Base-by-base conservation (phyloP, 2,888 invertebrate species). In the Tortricodes alternella region DNA sequence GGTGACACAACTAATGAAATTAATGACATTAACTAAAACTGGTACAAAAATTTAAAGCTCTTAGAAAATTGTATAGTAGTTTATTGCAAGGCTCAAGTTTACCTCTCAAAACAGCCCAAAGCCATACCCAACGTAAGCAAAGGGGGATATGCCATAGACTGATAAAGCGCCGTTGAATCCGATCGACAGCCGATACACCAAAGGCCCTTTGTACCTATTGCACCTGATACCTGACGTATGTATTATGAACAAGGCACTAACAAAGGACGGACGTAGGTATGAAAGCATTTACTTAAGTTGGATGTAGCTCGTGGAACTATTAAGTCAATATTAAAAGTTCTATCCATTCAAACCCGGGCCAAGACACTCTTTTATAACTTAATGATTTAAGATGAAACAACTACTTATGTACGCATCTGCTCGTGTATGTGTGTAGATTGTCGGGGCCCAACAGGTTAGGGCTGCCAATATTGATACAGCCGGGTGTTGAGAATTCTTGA, bases 171-270 rank as follows among this genome's bases (percentile, higher is more conserved):
- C 32, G 21, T 46, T 13, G 32, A 23, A 46, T 44, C 15, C 15
- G 5, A 35, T 51, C 21, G 9, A 34, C 32, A n/a, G 18, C 16
- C 43, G 24, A 24, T 16, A 43, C 35, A 18, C 46, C 18, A 53
- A 41, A 35, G 48, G 34, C 18, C 39, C 41, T 34, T 34, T 34
- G 41, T 53, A n/a, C n/a, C n/a, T n/a, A 48, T 29, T 29, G 16
- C 16, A 4, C n/a, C n/a, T n/a, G 27, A 15, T 37, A 39, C 38
- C 39, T 53, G 53, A 46, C 37, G 39, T 46, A 32, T 15, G 34
- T 46, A 53, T 53, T 53, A 29, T 41, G 32, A 19, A 27, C 24
- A 39, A 11, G 41, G 24, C 53, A 41, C 46, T 34, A n/a, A 32
- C 46, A 35, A 48, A 39, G 32, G 24, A 21, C 34, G 34, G 53